Evolutionary conservation across 1,140 invertebrate genomes (phyloP), one percentile per base, ranked within the genome.

Genomic region (Nasonia longicornis): DNA sequence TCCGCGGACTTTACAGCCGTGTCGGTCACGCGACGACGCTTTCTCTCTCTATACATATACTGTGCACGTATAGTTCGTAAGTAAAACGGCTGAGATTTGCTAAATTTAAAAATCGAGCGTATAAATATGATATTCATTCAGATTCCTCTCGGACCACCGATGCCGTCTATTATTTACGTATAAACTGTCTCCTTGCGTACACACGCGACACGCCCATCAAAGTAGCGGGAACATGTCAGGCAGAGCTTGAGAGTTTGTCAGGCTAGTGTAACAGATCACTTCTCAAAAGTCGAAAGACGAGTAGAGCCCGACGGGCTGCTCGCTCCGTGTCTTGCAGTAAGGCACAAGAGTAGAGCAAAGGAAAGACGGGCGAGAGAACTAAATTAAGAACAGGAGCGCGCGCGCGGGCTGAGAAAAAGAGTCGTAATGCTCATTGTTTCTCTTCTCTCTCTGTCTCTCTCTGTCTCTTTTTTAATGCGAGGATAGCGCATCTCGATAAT

Each of bases 1-100:
- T 87, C 82, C 82, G 42, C 76, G 83, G 79, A 81, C 75, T 89
- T 90, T 90, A 89, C 79, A 83, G 80, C 87, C 85, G 86, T 78
- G 83, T 85, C 82, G 86, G 88, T 88, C 85, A 89, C 83, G 88
- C 86, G 82, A 84, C 86, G 82, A 80, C 85, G 81, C 10, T 77
- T 85, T 78, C 81, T 81, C 52, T 12, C 80, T 85, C 79, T 80
- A 58, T 75, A 20, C 48, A 26, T 29, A 29, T 48, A 31, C 58
- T 6, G 63, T 80, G 42, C 69, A 20, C 48, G 26, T 26, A 29
- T 35, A 31, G 38, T 12, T 26, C 22, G 16, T n/a, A 16, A 72
- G 73, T 81, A 84, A 81, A 77, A 81, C 67, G 42, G 10, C 64
- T 14, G 48, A 71, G 77, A 45, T 73, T 31, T 22, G 73, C 76